Evolutionary conservation across 2,888 invertebrate genomes (phyloP), one percentile per base, ranked within the genome.

Genomic region (Desoria tigrina): DNA sequence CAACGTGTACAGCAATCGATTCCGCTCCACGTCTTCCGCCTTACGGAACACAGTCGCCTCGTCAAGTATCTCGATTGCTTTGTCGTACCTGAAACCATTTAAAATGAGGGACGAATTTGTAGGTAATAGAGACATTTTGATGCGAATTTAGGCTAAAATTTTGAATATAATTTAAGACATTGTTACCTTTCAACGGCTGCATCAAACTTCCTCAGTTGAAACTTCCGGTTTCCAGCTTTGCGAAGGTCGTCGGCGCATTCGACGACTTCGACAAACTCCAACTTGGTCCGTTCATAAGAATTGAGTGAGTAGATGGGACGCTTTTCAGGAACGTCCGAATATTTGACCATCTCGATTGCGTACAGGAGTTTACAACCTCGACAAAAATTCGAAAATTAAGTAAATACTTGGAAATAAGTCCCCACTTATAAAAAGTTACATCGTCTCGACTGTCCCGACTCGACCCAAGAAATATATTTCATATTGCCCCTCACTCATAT

Each of bases 61-160:
- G 2, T 51, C 51, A 18, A 51, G 14, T 7, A 51, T 18, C 16
- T 51, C 24, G 6, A 23, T 2, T 2, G 51, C 51, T 23, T 23
- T 51, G 7, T 51, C 21, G 26, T 51, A 51, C 26, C 51, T 51
- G n/a, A n/a, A n/a, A n/a, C n/a, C n/a, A n/a, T n/a, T 21, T 14
- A 24, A 21, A 21, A 6, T 24, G 51, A 51, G 21, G 16, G n/a
- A 21, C 4, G n/a, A n/a, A n/a, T n/a, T n/a, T n/a, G n/a, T n/a
- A n/a, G n/a, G n/a, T n/a, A n/a, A n/a, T n/a, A n/a, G n/a, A n/a
- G n/a, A n/a, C n/a, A n/a, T n/a, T n/a, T n/a, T n/a, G n/a, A n/a
- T n/a, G n/a, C n/a, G n/a, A n/a, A n/a, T n/a, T n/a, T n/a, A n/a
- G n/a, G n/a, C n/a, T n/a, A n/a, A n/a, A n/a, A n/a, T n/a, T n/a